Conservation (phyloP, 2,888 invertebrate genomes). For the Pseudococcus viburni region DNA sequence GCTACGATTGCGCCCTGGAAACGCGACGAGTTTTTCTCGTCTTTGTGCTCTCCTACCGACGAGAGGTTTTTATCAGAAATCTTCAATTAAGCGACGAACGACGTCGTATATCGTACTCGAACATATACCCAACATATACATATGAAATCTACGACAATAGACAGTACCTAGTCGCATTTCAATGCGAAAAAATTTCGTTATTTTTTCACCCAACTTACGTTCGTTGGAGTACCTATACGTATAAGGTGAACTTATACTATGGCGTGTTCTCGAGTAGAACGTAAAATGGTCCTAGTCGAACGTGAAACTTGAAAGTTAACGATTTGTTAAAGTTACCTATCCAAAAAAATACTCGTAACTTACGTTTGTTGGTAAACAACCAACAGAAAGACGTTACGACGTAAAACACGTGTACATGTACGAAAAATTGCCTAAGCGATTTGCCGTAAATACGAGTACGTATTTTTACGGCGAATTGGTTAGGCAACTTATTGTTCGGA, state of each 20-base stretch:
- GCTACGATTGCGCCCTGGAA: not conserved
- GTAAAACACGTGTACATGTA: not conserved
- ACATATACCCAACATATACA: not conserved
- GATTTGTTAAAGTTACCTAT: not conserved
- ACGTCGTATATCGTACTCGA: not conserved
- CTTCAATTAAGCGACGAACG: slow-evolving; percentile 40
- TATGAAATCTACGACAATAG: not conserved
- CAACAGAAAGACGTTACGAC: not conserved
- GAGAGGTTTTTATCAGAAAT: slow-evolving; percentile 8
- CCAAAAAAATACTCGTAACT: slow-evolving; percentile 21
- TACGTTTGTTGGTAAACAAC: not conserved
- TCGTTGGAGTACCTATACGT: too few species aligned
- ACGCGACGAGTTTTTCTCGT: not conserved
- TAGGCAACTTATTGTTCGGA: too few species aligned
- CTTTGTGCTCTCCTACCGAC: slow-evolving; percentile 28
- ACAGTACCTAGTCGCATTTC: not conserved
- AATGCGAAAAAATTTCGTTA: not conserved
- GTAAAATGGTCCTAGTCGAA: not conserved
- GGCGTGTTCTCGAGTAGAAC: not conserved
- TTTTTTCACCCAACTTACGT: not conserved
- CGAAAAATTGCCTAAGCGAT: not conserved
- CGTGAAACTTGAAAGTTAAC: not conserved
- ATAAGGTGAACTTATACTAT: not conserved
- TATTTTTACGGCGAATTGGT: too few species aligned
- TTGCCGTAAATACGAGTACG: not conserved